phyloP scores from a whole-genome alignment of 2,113 vertebrate species.

The Turnix velox region DNA sequence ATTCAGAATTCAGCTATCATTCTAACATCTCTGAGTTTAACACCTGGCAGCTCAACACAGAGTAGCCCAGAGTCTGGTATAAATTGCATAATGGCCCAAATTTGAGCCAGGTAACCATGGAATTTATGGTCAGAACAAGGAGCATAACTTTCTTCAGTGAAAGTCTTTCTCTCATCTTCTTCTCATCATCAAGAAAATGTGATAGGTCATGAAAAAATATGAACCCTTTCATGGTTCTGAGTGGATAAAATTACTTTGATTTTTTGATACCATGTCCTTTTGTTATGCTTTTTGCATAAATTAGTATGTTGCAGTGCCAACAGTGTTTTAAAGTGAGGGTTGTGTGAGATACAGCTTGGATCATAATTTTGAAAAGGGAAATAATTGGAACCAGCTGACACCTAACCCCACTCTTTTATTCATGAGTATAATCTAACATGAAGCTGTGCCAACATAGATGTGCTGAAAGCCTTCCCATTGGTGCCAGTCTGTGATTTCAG shows the following conservation, averaged over 20 bases:
- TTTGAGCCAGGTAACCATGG: neutral
- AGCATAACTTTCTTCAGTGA: neutral
- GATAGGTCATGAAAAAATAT: neutral
- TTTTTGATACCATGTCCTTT: neutral
- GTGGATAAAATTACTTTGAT: neutral
- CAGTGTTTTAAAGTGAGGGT: neutral
- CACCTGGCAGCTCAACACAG: neutral
- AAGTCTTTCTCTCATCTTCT: neutral
- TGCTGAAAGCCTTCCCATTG: neutral
- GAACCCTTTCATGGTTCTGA: neutral
- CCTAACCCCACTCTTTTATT: constrained; percentile 13
- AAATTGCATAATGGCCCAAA: neutral
- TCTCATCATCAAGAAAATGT: neutral
- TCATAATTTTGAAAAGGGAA: constrained; percentile 22
- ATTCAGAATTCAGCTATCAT: neutral
- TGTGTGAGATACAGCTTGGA: neutral
- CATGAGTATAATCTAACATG: constrained; percentile 30
- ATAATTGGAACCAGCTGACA: constrained; percentile 27
- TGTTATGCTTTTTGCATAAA: neutral
- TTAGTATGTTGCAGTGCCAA: neutral
- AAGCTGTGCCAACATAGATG: constrained; percentile 9
- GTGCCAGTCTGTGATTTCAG: neutral
- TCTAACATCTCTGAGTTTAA: neutral
- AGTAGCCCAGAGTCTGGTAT: neutral
- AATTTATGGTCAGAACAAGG: neutral